Evolutionary conservation across 1,140 invertebrate genomes (phyloP).

Genomic region (Cydia strobilella): DNA sequence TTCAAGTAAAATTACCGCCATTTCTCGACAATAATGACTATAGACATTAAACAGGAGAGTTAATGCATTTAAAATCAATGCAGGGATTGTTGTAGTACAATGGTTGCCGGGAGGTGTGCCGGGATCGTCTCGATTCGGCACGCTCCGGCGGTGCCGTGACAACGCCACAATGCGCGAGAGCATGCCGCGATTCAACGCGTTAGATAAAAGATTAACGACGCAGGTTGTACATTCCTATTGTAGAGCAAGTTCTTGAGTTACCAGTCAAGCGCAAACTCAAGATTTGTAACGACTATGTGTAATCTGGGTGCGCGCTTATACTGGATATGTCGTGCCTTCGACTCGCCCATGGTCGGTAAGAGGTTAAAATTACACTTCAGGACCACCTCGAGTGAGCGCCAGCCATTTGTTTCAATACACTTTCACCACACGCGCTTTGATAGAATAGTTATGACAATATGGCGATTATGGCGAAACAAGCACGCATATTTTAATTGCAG

Average conservation of each 20-base stretch:
- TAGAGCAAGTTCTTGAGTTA: neutral
- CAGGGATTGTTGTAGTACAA: slow-evolving; percentile 41
- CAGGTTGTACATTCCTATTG: slow-evolving; percentile 28
- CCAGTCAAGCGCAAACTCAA: neutral
- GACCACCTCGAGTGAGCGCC: slow-evolving; percentile 30
- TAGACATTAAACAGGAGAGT: slow-evolving; percentile 50
- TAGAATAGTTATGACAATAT: slow-evolving; percentile 12
- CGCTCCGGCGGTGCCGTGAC: slow-evolving; percentile 52
- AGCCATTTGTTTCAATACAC: slow-evolving; percentile 29
- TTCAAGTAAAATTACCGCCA: slow-evolving; percentile 19
- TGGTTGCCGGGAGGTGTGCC: slow-evolving; percentile 38
- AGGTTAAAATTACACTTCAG: neutral
- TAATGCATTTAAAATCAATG: slow-evolving; percentile 49
- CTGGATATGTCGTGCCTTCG: neutral
- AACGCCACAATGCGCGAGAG: slow-evolving; percentile 47
- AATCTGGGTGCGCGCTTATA: neutral
- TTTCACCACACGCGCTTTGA: slow-evolving; percentile 12
- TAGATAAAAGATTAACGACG: slow-evolving; percentile 65
- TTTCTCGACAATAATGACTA: slow-evolving; percentile 42
- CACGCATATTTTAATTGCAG: slow-evolving; percentile 20
- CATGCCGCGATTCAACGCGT: slow-evolving; percentile 33
- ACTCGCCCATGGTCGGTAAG: neutral
- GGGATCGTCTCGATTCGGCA: slow-evolving; percentile 49
- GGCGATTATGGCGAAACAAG: slow-evolving; percentile 17
- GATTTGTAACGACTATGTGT: neutral